Base-by-base conservation (phyloP, 1,140 invertebrate genomes). In the Bombus balteatus region DNA sequence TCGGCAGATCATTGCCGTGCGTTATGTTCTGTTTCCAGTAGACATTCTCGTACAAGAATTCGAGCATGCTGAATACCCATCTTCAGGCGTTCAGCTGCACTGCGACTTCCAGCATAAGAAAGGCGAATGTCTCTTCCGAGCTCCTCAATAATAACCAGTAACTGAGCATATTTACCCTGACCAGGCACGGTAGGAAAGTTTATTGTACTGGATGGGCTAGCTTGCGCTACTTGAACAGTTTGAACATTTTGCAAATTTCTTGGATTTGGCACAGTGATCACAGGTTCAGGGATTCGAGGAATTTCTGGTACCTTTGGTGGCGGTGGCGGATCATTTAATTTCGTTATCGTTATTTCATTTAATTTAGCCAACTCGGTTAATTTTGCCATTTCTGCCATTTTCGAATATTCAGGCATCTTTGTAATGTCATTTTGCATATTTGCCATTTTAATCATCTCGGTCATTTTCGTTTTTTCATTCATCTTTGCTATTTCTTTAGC, bases 81-180 rank as follows among this genome's bases (percentile, higher is more conserved):
- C 94, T 98, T 98, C 22, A 98, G 94, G 47, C 97, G 95, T 93
- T 98, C 98, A 28, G 97, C 96, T 32, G 97, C 97, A 81, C 96
- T 97, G 91, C 97, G 97, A 91, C 97, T 98, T n/a, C 97, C 97
- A 47, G 97, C 96, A 92, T 98, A 98, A 3, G 97, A 97, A 43
- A 98, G 97, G 76, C 97, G 95, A 91, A 98, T 97, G 90, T 98
- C 98, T 91, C 97, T 96, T 59, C 97, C 97, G 93, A 98, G 96
- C 94, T 98, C 98, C 92, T 98, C 97, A 83, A 98, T 97, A n/a
- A 98, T 97, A 28, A 97, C 96, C 84, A 98, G 92, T 74, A 98
- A 92, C 88, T 98, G 97, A 81, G 96, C 96, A 93, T 98, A 98
- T 94, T 98, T 98, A 70, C 94, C 94, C 80, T 95, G 94, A 41